Conservation (phyloP, 2,797 vertebrate genomes). For the Spinus pinus region DNA sequence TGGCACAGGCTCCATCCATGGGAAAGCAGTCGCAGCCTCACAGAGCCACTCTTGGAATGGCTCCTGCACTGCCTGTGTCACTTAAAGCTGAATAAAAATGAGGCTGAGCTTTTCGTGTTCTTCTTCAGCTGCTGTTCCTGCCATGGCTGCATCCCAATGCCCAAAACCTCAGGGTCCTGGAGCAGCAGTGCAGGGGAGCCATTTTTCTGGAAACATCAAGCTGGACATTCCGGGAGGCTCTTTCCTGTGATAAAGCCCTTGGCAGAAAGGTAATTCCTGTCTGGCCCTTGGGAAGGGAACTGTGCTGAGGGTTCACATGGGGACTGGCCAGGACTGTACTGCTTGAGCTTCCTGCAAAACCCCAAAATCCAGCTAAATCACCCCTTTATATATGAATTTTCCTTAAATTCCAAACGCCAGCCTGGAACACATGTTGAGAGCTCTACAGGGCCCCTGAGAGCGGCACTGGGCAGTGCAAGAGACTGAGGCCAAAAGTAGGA, state of each 20-base stretch:
- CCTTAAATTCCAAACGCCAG: accelerated
- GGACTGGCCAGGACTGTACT: accelerated
- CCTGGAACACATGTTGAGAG: background rate
- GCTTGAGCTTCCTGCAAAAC: background rate
- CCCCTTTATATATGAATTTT: accelerated
- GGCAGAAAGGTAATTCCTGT: background rate
- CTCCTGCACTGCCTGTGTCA: background rate
- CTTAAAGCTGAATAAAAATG: background rate
- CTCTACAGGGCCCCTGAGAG: background rate
- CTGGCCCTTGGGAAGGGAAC: background rate
- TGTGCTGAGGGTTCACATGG: background rate
- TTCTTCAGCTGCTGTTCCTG: background rate
- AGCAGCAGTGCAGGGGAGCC: background rate
- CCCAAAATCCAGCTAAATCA: background rate
- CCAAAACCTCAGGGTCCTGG: background rate
- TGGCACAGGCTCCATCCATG: background rate
- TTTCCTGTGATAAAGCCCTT: background rate
- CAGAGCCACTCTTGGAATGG: background rate
- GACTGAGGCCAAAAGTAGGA: background rate
- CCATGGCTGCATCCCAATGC: background rate
- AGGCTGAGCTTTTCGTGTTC: background rate
- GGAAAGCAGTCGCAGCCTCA: background rate
- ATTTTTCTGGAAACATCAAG: background rate
- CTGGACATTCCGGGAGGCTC: accelerated
- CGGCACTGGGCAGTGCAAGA: accelerated